Percentiles rank a stretch among this genome's conserved stretches.
These are phyloP conservation scores for Micropoecilia bifurca DNA, from an alignment of 2,797 vertebrate species.

Conservation along the genomic window DNA sequence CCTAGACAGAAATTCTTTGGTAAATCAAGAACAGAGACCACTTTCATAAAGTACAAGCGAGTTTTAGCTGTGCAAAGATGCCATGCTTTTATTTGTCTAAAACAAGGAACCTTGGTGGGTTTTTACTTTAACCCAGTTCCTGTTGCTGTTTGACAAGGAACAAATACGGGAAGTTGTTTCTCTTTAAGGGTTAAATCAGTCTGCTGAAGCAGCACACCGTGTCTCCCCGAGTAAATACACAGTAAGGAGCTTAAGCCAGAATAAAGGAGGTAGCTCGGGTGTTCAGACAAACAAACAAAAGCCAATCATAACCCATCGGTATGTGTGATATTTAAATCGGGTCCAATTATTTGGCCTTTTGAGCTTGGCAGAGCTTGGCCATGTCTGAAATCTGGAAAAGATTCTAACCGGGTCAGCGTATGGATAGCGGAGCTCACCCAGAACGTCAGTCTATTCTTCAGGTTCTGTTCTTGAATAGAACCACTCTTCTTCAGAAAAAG, in stretches of 20 bases:
- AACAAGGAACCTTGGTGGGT: slow-evolving; percentile 48
- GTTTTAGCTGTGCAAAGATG: slow-evolving; percentile 1
- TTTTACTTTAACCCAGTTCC: slow-evolving; percentile 51
- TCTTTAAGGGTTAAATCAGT: slow-evolving; percentile 15
- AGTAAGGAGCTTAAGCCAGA: slow-evolving; percentile 65
- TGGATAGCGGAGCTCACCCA: not conserved
- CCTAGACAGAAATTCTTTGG: not conserved
- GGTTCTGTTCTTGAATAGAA: not conserved
- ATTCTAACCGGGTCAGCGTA: not conserved
- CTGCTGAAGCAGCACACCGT: slow-evolving; percentile 21
- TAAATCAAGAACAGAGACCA: not conserved
- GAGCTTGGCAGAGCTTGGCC: not conserved
- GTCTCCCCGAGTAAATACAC: slow-evolving; percentile 30
- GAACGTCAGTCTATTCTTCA: not conserved
- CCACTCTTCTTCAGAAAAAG: not conserved
- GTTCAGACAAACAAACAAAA: slow-evolving; percentile 12
- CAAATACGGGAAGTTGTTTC: slow-evolving; percentile 11
- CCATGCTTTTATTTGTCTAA: not conserved
- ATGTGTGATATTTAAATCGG: not conserved
- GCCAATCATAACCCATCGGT: not conserved
- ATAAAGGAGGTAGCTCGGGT: slow-evolving; percentile 29
- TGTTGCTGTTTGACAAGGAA: slow-evolving; percentile 30
- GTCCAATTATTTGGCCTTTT: not conserved
- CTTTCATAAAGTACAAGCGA: not conserved
- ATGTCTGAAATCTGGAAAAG: not conserved